Evolutionary conservation across 2,888 invertebrate genomes (phyloP).

Genomic region (Urechis unicinctus): DNA sequence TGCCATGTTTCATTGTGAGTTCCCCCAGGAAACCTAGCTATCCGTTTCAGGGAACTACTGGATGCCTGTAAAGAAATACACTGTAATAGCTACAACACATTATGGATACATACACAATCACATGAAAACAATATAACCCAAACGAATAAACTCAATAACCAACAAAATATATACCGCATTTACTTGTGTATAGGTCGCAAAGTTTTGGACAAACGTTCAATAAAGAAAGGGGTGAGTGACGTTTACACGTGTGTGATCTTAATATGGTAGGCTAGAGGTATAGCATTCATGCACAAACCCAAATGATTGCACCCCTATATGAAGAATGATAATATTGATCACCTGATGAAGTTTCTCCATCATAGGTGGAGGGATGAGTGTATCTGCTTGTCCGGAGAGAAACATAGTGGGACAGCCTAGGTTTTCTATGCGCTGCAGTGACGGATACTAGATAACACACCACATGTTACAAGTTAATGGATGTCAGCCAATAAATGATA

Average conservation of each 20-base stretch:
- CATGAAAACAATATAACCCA: too few relatives aligned
- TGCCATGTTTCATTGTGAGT: constrained; percentile 95
- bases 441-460: constrained; percentile 48
- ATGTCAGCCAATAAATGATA: background rate
- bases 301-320: too few relatives aligned
- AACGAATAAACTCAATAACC: too few relatives aligned
- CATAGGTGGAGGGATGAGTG: constrained; percentile 84
- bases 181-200: too few relatives aligned
- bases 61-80: constrained; percentile 11
- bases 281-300: background rate
- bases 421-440: constrained; percentile 63
- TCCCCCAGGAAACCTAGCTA: constrained; percentile 72
- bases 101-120: too few relatives aligned
- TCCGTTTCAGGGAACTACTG: constrained; percentile 59
- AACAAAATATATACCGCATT: too few relatives aligned
- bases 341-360: constrained; percentile 70
- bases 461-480: background rate
- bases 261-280: too few relatives aligned
- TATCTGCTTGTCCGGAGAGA: constrained; percentile 80
- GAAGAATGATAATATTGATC: constrained; percentile 17
- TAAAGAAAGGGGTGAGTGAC: too few relatives aligned
- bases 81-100: too few relatives aligned
- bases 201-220: too few relatives aligned
- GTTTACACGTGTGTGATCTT: too few relatives aligned
- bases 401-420: constrained; percentile 75